Base-by-base conservation (phyloP, 1,140 invertebrate genomes). In the Dendroctonus ponderosae region DNA sequence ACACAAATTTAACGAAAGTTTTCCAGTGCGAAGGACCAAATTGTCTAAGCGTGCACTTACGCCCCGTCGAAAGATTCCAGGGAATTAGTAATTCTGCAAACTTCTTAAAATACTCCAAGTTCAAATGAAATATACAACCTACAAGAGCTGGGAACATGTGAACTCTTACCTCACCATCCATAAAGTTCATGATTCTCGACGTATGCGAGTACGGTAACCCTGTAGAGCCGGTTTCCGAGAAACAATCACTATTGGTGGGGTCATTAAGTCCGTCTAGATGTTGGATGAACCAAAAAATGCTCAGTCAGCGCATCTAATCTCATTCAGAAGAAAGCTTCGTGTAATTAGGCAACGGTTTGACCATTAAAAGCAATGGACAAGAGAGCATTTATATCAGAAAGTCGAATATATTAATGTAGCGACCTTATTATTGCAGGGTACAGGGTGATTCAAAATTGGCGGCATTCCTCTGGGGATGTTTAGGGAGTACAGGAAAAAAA, bases 231-330 rank as follows among this genome's bases (percentile, higher is more conserved):
- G 52, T 54, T 54, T 54, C 52, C 37, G 37, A 38, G 52, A 54
- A 54, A 54, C 52, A 54, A 54, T 54, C 52, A 54, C 15, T 8
- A 39, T 54, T n/a, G 8, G 7, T 11, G n/a, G 12, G 52, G 52
- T 39, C 15, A 54, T 54, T 54, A 54, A 39, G 52, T 54, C 52
- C 52, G 52, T 54, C 52, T 54, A 54, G 52, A 54, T 54, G 52
- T 39, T 54, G 52, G 15, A 54, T 12, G 43, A 12, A 46, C 8
- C 11, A 26, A 54, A 54, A 52, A 52, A 38, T n/a, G 37, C 52
- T 54, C n/a, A 51, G 52, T 39, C 37, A 14, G 15, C 52, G 37
- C 52, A 54, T 39, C 38, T 54, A 54, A 54, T 15, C 38, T 54
- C 52, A 37, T 54, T 54, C 52, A 54, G 37, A 53, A 54, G 38